Evolutionary conservation across 2,797 vertebrate species (phyloP).

Genomic region (Notamacropus eugenii): DNA sequence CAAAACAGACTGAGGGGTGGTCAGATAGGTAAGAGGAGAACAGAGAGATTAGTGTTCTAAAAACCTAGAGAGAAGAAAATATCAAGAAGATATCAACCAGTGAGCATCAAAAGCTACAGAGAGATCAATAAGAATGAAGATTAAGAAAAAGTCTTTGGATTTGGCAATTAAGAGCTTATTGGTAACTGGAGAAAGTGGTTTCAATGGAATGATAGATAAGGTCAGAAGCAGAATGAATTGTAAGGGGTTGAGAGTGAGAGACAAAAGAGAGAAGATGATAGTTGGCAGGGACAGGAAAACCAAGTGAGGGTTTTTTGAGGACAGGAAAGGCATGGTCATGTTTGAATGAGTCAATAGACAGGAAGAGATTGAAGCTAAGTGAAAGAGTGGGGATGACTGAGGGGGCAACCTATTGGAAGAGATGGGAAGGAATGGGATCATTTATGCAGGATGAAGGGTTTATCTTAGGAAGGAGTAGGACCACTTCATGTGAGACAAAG

Average conservation of each 20-base stretch:
- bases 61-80: not conserved
- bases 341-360: not conserved
- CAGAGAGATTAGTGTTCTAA: not conserved
- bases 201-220: no score
- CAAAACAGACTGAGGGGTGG: not conserved
- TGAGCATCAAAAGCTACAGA: not conserved
- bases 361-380: slow-evolving; percentile 8
- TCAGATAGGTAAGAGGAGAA: not conserved
- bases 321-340: not conserved
- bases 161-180: not conserved
- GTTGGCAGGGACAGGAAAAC: not conserved
- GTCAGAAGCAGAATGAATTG: no score
- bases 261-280: not conserved
- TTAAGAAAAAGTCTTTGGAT: not conserved
- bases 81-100: not conserved
- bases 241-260: not conserved
- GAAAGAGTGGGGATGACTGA: not conserved
- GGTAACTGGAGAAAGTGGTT: no score
- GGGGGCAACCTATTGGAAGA: not conserved
- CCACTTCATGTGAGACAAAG: not conserved
- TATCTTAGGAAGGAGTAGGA: slow-evolving; percentile 14
- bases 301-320: not conserved
- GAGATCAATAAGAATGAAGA: not conserved
- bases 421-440: not conserved
- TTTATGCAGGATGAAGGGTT: not conserved